Percentiles rank a stretch among this genome's conserved stretches.
Evolutionary conservation across 1,140 invertebrate species (phyloP).

Genomic region (Pachypeltis micranthus): DNA sequence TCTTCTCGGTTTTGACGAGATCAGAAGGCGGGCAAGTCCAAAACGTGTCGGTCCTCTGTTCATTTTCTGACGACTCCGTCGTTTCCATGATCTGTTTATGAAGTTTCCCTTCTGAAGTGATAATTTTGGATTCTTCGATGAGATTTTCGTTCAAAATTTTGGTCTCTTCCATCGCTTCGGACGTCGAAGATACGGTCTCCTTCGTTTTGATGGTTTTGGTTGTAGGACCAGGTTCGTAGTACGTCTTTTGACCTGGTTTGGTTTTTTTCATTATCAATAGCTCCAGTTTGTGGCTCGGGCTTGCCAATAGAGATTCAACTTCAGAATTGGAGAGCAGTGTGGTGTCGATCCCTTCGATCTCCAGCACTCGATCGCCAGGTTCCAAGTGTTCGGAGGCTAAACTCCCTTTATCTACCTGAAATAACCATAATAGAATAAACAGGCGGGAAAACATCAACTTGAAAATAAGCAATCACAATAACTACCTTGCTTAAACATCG

Average conservation of each 20-base stretch:
- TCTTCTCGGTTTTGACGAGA: background rate
- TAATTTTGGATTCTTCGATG: background rate
- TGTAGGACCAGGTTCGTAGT: background rate
- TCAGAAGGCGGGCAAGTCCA: background rate
- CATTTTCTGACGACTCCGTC: background rate
- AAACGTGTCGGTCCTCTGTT: background rate
- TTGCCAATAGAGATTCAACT: background rate
- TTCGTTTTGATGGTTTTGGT: background rate
- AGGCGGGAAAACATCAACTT: too few relatives aligned
- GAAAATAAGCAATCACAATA: too few relatives aligned
- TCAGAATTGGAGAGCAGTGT: constrained; percentile 7
- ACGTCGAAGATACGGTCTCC: background rate
- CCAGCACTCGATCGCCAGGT: constrained; percentile 10
- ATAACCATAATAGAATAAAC: too few relatives aligned
- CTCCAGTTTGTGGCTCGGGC: constrained; percentile 12
- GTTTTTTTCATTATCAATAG: constrained; percentile 12
- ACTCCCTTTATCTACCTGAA: constrained; percentile 11
- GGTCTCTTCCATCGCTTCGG: background rate
- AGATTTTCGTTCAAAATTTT: constrained; percentile 2
- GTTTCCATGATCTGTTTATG: background rate
- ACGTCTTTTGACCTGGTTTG: background rate
- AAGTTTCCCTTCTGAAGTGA: background rate
- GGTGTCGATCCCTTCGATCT: constrained; percentile 16
- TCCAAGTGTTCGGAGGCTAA: constrained; percentile 5
- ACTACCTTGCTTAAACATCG: too few relatives aligned